A percentile compares a stretch with the other conserved stretches of the same genome.
phyloP scores from a whole-genome alignment of 2,113 vertebrate genomes.

The Vulpes lagopus region DNA sequence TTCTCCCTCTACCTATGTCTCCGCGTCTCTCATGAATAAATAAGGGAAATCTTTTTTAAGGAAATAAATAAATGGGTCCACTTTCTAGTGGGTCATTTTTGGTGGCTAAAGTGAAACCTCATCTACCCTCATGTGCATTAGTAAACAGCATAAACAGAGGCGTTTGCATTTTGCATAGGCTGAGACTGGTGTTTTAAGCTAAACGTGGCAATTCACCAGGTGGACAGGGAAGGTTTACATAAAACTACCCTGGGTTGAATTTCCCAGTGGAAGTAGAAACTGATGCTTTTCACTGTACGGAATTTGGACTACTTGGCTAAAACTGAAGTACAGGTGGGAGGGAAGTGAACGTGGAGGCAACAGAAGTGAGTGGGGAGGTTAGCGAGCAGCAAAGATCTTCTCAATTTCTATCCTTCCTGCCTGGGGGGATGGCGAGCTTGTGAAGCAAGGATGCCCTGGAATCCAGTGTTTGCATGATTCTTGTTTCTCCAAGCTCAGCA shows the following conservation, averaged over 20 bases:
- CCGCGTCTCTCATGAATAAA: no score
- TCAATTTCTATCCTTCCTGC: background rate
- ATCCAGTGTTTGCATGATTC: background rate
- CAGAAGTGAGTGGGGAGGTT: background rate
- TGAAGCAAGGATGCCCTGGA: background rate
- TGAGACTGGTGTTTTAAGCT: slow-evolving; percentile 49
- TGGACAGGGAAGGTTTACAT: slow-evolving; percentile 39
- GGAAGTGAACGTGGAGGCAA: background rate
- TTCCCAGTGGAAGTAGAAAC: slow-evolving; percentile 33
- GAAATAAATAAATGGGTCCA: background rate
- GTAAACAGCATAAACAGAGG: slow-evolving; percentile 38
- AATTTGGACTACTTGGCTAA: slow-evolving; percentile 28
- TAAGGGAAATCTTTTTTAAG: no score
- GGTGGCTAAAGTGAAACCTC: slow-evolving; percentile 33
- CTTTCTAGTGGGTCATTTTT: slow-evolving; percentile 47
- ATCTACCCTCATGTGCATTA: background rate
- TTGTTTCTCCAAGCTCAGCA: slow-evolving; percentile 10
- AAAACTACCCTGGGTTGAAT: slow-evolving; percentile 28
- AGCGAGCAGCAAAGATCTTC: background rate
- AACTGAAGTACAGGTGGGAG: background rate
- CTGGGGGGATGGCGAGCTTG: background rate
- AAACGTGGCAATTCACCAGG: slow-evolving; percentile 44
- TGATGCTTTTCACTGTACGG: background rate
- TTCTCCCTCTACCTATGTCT: no score
- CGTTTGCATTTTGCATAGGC: background rate